Evolutionary conservation across 2,113 vertebrate genomes (phyloP), one percentile per base, ranked within the genome.

Genomic region (Sakesphorus luctuosus): DNA sequence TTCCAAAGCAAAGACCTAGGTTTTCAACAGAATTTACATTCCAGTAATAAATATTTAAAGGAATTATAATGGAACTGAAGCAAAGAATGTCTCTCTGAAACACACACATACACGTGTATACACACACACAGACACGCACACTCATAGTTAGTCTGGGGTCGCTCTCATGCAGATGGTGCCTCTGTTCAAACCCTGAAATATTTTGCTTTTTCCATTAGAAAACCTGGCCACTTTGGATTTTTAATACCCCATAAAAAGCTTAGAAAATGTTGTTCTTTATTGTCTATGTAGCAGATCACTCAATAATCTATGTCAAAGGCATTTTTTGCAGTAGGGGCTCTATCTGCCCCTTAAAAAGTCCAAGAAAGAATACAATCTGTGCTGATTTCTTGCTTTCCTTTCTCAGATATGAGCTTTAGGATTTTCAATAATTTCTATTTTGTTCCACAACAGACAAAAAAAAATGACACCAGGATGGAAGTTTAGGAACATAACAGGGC

Each of bases 1-100:
- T 97, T 95, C 83, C 90, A 94, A 74, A 97, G 93, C 73, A 96
- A 91, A 93, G 76, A 52, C 93, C 63, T 97, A 96, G 58, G 83
- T 83, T 96, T 97, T 89, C 73, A 86, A 76, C 81, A 79, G 85
- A 93, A 97, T 97, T 97, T 97, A 97, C 94, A 94, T 96, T 96
- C 82, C 90, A 67, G 87, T 91, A 94, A 96, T 97, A 98, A 98
- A 98, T 97, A 98, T 98, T 97, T 98, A 96, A 97, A 97, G 93
- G 82, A 95, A 96, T 96, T 92, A 84, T 85, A 96, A 97, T 19
- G 91, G 87, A 96, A 87, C 67, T 52, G 79, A 96, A 95, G 58
- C 78, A 94, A 94, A 96, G 84, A 84, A 88, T 86, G 76, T 94
- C 79, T 40, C 85, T 91, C 61, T 89, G 93, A 93, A 92, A 59